Evolutionary conservation across 2,888 invertebrate genomes (phyloP), one percentile per base, ranked within the genome.

Genomic region (Hylaea fasciaria): DNA sequence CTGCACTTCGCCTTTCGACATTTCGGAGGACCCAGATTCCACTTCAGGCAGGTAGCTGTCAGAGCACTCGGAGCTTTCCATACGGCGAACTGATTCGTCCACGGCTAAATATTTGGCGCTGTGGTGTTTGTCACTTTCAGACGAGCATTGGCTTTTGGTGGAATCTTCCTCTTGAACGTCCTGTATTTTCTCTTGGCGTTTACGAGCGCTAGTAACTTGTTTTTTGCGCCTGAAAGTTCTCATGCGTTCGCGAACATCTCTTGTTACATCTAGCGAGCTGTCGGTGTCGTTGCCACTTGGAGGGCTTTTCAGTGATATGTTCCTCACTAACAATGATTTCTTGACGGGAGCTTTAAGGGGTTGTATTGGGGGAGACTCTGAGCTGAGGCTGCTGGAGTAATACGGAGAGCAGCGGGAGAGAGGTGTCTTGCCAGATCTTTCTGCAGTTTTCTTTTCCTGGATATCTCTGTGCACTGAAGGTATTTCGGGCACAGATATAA

Each of bases 201-300:
- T 94, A 41, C 93, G 90, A 57, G 93, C 91, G 65, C 93, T 92
- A 2, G 93, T 93, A 0, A 94, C 88, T 79, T 95, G 95, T 50
- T 95, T 93, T 72, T 94, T 94, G 57, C 95, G 93, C 57, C 95
- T 93, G 75, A 95, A 95, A 0, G 95, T 95, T 53, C 95, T 93
- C 86, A 93, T 94, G 44, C 95, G 86, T 69, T 95, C 93, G 71
- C 95, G 94, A 0, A 94, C 94, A 78, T 95, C 95, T 73, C 95
- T 94, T 60, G 94, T 94, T 28, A 94, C 91, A 76, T 94, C 94
- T 62, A 94, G 78, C 0, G 95, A 95, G 73, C 95, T 95, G 64
- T 95, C 95, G 0, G 95, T 95, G 66, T 95, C 95, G 70, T 95
- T 95, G 58, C 95, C 95, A 75, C 95, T 95, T 0, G 95, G 95